phyloP scores from a whole-genome alignment of 2,113 vertebrate genomes.

The Dunckerocampus dactyliophorus region DNA sequence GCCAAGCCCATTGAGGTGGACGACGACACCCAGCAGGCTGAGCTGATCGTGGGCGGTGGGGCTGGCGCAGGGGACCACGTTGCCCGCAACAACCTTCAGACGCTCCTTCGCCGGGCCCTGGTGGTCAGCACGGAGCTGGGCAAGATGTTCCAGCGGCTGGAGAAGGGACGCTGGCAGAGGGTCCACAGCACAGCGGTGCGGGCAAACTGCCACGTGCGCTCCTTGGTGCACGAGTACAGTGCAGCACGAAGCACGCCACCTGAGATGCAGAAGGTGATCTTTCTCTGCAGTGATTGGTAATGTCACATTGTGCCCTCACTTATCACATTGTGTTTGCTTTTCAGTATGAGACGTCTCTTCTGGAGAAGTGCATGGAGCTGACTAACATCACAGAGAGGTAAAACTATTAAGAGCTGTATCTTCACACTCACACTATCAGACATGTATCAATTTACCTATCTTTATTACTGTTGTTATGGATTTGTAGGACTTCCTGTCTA shows the following conservation, averaged over 20 bases:
- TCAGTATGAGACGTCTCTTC: constrained; percentile 85
- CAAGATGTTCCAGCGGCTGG: constrained; percentile 89
- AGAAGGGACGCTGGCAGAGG: constrained; percentile 88
- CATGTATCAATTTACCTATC: too few species aligned
- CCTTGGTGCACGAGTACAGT: constrained; percentile 86
- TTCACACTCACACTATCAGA: too few species aligned
- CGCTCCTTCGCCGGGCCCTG: constrained; percentile 86
- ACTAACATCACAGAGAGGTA: constrained; percentile 91
- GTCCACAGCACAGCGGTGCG: constrained; percentile 89
- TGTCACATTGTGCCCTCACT: neutral
- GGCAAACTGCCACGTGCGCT: constrained; percentile 87
- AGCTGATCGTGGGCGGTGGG: constrained; percentile 78
- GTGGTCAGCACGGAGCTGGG: constrained; percentile 92
- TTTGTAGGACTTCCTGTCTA: too few species aligned
- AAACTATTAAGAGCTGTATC: neutral
- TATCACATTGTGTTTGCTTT: constrained; percentile 2
- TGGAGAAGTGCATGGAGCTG: constrained; percentile 92
- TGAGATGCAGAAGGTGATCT: constrained; percentile 83
- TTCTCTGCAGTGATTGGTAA: neutral
- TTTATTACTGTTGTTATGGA: too few species aligned
- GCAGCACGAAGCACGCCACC: constrained; percentile 68
- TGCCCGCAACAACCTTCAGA: constrained; percentile 81
- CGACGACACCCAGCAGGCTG: constrained; percentile 80
- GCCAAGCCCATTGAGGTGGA: constrained; percentile 92
- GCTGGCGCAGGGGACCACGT: constrained; percentile 61